Base-by-base conservation (phyloP, 2,888 invertebrate genomes). In the Stenodema calcarata region DNA sequence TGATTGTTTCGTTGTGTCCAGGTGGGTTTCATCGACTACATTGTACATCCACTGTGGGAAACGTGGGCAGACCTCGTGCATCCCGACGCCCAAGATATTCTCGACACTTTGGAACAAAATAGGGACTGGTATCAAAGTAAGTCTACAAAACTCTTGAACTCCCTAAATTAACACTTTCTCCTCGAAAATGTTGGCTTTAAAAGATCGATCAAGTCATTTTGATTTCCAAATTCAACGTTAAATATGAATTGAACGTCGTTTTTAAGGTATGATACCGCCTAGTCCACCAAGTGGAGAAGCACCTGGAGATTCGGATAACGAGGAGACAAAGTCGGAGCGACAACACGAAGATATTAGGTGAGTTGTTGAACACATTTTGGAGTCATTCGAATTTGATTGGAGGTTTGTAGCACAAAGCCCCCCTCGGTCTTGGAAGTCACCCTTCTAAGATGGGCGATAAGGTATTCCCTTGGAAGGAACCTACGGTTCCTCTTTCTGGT, bases 11-110 rank as follows among this genome's bases (percentile, higher is more conserved):
- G 44, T 79, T 12, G 69, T 54, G 88, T 89, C 28, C 89, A 94
- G 94, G 98, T 99, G 91, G 99, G 99, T 90, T 99, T 99, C 92
- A 99, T 99, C 91, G 99, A 99, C 93, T 99, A 99, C 92, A 99
- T 99, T 91, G 99, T 99, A 62, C 99, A 99, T 92, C 99, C 99
- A 1, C 93, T 99, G 88, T 99, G 99, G 98, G 99, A 99, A 92
- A 99, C 99, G 83, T 99, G 99, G 99, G 90, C 98, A 14, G 99
- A 99, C 92, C 93, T 99, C 89, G 99, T 99, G 78, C 98, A 99
- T 92, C 99, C 99, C 1, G 99, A 99, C 91, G 99, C 99, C 80
- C 99, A 99, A 92, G 97, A 98, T 89, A 99, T 99, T 90, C 93
- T 99, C 89, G 99, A 99, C 92, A 98, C 97, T 80, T 93, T 99